These are phyloP conservation scores for Gymnocypris eckloni DNA, from an alignment of 2,797 vertebrate species.

Conservation along the genomic window DNA sequence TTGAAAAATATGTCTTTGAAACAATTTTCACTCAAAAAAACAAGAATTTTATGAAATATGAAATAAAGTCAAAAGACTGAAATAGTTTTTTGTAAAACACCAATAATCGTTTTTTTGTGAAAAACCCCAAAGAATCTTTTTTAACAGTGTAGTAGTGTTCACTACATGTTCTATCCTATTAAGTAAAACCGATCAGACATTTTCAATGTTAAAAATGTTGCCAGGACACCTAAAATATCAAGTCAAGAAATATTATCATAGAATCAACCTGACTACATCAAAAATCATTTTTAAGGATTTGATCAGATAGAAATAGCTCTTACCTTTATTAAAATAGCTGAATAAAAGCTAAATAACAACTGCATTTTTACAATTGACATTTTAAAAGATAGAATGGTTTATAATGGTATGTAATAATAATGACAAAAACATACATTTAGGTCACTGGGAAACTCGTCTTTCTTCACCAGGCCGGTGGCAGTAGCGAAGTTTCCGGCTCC, in stretches of 20 bases:
- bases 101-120: neutral
- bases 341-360: neutral
- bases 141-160: neutral
- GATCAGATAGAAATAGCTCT: neutral
- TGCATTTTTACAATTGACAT: neutral
- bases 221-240: neutral
- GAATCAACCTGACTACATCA: neutral
- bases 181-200: neutral
- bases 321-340: neutral
- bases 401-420: neutral
- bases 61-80: too few relatives aligned
- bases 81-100: too few relatives aligned
- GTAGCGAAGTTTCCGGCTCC: slow-evolving; percentile 93
- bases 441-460: slow-evolving; percentile 94
- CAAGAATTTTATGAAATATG: too few relatives aligned
- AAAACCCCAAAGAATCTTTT: neutral
- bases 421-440: slow-evolving; percentile 84
- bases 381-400: neutral
- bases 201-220: neutral
- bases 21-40: too few relatives aligned
- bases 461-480: slow-evolving; percentile 95
- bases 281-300: neutral
- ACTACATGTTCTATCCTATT: neutral
- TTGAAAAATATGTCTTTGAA: neutral
- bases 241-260: neutral